Evolutionary conservation across 2,888 invertebrate genomes (phyloP).

Genomic region (Chorisops tibialis): DNA sequence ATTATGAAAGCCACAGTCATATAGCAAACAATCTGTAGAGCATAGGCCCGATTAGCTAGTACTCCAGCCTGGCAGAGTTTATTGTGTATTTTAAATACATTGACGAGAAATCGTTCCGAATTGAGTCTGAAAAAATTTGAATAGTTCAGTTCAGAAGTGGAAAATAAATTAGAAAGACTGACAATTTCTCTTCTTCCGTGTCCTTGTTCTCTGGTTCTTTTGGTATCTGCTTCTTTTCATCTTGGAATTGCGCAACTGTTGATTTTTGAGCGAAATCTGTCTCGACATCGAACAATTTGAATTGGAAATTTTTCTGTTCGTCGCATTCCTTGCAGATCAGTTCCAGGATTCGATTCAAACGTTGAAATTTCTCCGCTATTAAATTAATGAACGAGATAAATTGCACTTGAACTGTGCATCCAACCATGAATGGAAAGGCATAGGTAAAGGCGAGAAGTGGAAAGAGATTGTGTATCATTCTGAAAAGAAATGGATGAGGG

Average conservation of each 20-base stretch:
- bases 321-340: conserved; percentile 46
- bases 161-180: conserved; percentile 3
- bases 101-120: conserved; percentile 44
- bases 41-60: conserved; percentile 45
- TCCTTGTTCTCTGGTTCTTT: conserved; percentile 29
- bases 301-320: conserved; percentile 39
- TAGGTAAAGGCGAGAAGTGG: conserved; percentile 23
- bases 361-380: conserved; percentile 46
- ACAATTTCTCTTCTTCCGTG: conserved; percentile 29
- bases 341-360: conserved; percentile 45
- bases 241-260: neutral
- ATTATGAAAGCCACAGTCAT: conserved; percentile 49
- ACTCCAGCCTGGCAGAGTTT: conserved; percentile 46
- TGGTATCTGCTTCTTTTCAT: neutral
- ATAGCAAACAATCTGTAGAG: conserved; percentile 48
- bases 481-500: conserved; percentile 3
- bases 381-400: conserved; percentile 47
- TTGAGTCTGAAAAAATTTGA: conserved; percentile 22
- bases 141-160: neutral
- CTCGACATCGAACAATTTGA: conserved; percentile 47
- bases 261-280: conserved; percentile 36
- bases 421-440: conserved; percentile 44
- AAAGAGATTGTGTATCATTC: conserved; percentile 8
- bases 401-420: conserved; percentile 46
- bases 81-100: conserved; percentile 48